These are phyloP conservation scores for Sorex maritimensis DNA, from an alignment of 2,797 vertebrate species.

Conservation along the genomic window DNA sequence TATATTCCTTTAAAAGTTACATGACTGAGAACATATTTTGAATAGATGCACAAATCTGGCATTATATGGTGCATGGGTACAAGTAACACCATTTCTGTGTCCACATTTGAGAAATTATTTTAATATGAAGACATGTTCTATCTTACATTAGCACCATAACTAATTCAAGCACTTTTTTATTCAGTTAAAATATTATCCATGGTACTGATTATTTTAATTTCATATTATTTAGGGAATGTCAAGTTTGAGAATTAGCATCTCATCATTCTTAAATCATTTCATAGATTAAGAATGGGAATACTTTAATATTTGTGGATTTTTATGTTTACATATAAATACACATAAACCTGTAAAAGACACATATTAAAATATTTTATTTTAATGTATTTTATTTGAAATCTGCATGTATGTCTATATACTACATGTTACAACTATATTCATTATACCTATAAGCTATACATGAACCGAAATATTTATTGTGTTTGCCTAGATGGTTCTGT, in stretches of 20 bases:
- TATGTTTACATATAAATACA: background rate
- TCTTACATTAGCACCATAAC: slow-evolving; percentile 14
- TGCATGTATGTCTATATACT: too few relatives aligned
- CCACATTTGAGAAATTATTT: slow-evolving; percentile 47
- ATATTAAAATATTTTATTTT: too few relatives aligned
- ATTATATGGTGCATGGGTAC: background rate
- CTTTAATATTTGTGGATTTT: slow-evolving; percentile 20
- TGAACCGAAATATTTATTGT: background rate
- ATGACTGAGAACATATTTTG: background rate
- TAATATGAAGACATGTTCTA: background rate
- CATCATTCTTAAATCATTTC: slow-evolving; percentile 18
- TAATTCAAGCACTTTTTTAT: slow-evolving; percentile 40
- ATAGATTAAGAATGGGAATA: background rate
- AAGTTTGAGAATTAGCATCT: slow-evolving; percentile 51
- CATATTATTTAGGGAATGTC: slow-evolving; percentile 16
- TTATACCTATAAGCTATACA: too few relatives aligned
- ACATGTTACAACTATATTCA: too few relatives aligned
- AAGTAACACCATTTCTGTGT: background rate
- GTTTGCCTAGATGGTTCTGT: background rate
- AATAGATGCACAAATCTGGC: background rate
- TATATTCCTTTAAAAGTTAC: slow-evolving; percentile 33
- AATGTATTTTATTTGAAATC: too few relatives aligned
- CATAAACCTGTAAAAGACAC: too few relatives aligned
- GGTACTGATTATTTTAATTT: slow-evolving; percentile 8
- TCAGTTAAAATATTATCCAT: background rate